Evolutionary conservation across 2,113 vertebrate genomes (phyloP).

Genomic region (Physeter macrocephalus): DNA sequence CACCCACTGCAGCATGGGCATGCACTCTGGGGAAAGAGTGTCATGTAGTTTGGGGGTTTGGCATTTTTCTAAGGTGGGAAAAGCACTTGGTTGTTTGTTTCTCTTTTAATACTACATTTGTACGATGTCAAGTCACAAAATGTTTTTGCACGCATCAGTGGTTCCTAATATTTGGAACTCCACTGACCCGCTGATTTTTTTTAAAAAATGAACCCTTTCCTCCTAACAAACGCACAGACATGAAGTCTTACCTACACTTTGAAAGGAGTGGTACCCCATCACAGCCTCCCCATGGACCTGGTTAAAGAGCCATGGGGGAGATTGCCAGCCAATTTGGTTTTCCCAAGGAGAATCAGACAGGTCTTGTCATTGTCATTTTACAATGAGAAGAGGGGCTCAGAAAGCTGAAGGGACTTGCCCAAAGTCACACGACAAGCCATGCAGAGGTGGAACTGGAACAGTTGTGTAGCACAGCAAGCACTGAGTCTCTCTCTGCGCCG

Average conservation of each 20-base stretch:
- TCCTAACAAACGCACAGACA: neutral
- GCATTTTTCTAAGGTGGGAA: neutral
- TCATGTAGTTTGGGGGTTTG: neutral
- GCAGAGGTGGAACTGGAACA: neutral
- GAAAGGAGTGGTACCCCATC: neutral
- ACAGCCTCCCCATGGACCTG: accelerated
- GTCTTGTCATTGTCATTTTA: neutral
- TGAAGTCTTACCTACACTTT: neutral
- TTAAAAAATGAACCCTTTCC: neutral
- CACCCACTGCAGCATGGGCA: accelerated
- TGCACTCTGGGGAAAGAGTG: neutral
- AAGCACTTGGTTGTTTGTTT: neutral
- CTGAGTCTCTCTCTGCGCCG: neutral
- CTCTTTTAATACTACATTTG: neutral
- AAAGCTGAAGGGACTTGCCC: slow-evolving; percentile 8
- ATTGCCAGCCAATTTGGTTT: neutral
- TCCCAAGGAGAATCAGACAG: neutral
- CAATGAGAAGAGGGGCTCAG: neutral
- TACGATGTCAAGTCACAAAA: neutral
- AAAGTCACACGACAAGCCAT: neutral
- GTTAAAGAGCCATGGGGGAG: neutral
- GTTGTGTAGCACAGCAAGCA: accelerated
- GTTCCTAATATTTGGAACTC: neutral
- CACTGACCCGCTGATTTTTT: neutral
- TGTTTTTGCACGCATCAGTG: neutral